Conservation (phyloP, 1,140 invertebrate genomes). For the Hylyphantes graminicola region DNA sequence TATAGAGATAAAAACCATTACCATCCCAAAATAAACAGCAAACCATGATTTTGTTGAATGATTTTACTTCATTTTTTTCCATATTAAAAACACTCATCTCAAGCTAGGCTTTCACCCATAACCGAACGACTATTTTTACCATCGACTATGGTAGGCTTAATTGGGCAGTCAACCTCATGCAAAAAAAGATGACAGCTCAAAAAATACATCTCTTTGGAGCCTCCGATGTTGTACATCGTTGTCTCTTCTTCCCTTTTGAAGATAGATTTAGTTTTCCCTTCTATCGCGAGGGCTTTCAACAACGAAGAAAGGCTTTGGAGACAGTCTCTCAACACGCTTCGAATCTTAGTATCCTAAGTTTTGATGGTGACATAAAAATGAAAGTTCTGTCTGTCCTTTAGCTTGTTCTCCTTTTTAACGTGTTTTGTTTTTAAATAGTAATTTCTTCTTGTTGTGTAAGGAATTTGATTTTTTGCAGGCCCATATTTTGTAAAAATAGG, state of each 20-base stretch:
- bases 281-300: background rate
- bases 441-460: too few species aligned
- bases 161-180: slow-evolving; percentile 8
- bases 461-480: too few species aligned
- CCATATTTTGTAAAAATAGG: too few species aligned
- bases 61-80: background rate
- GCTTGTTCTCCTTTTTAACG: too few species aligned
- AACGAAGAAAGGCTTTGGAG: background rate
- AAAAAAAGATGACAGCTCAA: background rate
- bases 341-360: slow-evolving; percentile 1
- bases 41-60: slow-evolving; percentile 18
- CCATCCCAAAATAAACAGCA: slow-evolving; percentile 13
- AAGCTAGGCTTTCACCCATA: background rate
- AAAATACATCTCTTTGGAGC: too few species aligned
- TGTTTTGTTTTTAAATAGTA: too few species aligned
- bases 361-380: too few species aligned
- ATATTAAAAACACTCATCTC: background rate
- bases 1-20: background rate
- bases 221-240: too few species aligned
- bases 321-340: background rate
- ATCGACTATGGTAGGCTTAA: background rate
- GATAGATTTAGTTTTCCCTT: slow-evolving; percentile 5
- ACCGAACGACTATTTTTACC: slow-evolving; percentile 27
- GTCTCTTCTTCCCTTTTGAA: background rate
- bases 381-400: too few species aligned